Percentiles rank a stretch among this genome's conserved stretches.
These are phyloP conservation scores for Pseudochaenichthys georgianus DNA, from an alignment of 2,797 vertebrate genomes.

Conservation along the genomic window DNA sequence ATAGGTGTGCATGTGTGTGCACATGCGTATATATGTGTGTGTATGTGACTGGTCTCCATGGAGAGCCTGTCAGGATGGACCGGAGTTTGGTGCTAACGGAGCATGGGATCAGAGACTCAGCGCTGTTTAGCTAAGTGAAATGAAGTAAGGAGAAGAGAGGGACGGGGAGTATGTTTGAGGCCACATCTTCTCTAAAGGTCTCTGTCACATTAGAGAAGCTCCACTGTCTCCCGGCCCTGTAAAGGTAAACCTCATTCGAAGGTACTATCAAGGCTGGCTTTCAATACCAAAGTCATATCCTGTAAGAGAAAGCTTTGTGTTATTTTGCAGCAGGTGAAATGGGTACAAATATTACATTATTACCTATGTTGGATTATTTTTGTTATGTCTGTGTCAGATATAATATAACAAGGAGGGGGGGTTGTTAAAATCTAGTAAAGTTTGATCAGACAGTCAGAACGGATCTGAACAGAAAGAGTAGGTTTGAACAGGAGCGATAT, in stretches of 20 bases:
- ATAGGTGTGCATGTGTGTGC: background rate
- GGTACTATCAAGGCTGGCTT: conserved; percentile 13
- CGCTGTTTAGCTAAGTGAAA: conserved; percentile 35
- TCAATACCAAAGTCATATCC: conserved; percentile 9
- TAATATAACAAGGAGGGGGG: background rate
- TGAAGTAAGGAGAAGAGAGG: background rate
- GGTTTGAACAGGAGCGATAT: background rate
- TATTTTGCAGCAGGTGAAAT: background rate
- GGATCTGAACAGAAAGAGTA: background rate
- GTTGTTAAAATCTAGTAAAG: background rate
- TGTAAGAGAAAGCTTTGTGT: conserved; percentile 1
- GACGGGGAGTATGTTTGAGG: conserved; percentile 11
- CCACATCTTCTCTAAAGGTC: conserved; percentile 41
- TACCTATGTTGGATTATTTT: no score
- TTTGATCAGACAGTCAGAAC: background rate
- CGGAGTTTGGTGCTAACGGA: conserved; percentile 21
- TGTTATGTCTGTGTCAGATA: background rate
- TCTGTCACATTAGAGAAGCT: conserved; percentile 41
- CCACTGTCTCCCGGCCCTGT: conserved; percentile 2
- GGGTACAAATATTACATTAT: no score
- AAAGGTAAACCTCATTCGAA: conserved; percentile 33
- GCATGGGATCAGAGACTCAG: conserved; percentile 23
- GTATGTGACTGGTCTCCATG: conserved; percentile 23
- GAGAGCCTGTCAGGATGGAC: conserved; percentile 38
- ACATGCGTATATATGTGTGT: background rate